Evolutionary conservation across 2,888 invertebrate species (phyloP).

Genomic region (Leucophenga montana): DNA sequence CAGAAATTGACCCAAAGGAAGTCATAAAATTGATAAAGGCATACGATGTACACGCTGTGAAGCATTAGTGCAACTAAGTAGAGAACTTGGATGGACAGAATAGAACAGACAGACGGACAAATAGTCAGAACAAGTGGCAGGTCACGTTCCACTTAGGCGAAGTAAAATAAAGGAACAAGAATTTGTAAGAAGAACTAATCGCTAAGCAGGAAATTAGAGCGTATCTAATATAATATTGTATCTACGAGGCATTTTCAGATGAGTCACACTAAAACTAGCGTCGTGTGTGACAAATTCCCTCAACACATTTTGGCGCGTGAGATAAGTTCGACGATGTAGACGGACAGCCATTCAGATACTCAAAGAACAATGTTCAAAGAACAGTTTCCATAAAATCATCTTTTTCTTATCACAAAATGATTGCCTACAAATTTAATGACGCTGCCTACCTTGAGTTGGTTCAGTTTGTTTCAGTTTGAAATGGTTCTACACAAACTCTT

Average conservation of each 20-base stretch:
- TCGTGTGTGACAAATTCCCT: slow-evolving; percentile 24
- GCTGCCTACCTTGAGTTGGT: too few species aligned
- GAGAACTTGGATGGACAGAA: slow-evolving; percentile 34
- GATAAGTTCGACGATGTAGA: not conserved
- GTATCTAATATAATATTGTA: slow-evolving; percentile 8
- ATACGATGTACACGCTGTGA: slow-evolving; percentile 8
- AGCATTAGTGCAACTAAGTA: slow-evolving; percentile 20
- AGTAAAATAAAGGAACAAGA: not conserved
- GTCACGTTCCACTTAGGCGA: slow-evolving; percentile 57
- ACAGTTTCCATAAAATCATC: slow-evolving; percentile 3
- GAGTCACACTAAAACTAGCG: slow-evolving; percentile 47
- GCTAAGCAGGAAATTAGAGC: slow-evolving; percentile 21
- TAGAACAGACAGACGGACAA: slow-evolving; percentile 37
- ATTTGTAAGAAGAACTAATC: not conserved
- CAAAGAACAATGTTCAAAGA: not conserved
- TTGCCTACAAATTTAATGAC: slow-evolving; percentile 62
- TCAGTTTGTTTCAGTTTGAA: not conserved
- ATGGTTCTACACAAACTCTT: not conserved
- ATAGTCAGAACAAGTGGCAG: slow-evolving; percentile 54
- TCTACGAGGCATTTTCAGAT: slow-evolving; percentile 36
- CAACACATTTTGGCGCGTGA: slow-evolving; percentile 18
- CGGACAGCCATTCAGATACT: too few species aligned
- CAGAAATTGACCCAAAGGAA: slow-evolving; percentile 48
- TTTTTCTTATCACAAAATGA: slow-evolving; percentile 36
- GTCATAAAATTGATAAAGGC: slow-evolving; percentile 61